Base-by-base conservation (phyloP, 1,140 invertebrate genomes). In the Bombyx mandarina region DNA sequence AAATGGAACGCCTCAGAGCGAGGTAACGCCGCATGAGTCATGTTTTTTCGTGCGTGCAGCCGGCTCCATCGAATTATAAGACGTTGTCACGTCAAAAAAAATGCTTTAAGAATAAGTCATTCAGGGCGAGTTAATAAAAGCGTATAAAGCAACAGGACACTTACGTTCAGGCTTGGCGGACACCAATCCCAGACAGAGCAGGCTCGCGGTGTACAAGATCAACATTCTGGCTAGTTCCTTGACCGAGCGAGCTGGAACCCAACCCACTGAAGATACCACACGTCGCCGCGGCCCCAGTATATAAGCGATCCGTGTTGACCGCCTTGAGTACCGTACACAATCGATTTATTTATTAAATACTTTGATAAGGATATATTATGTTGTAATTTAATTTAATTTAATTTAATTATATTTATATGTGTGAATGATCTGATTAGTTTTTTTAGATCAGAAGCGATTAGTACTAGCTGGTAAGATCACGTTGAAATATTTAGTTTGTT, bases 311-410 rank as follows among this genome's bases (percentile, higher is more conserved):
- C 58, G 43, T 7, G 26, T 50, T 57, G 58, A 48, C 62, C 65
- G 60, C 66, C 53, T 67, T 71, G 62, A 73, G 51, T 62, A 45
- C 54, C 48, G 52, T 55, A 22, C 8, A 35, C 5, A 80, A 82
- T 80, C 70, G 65, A 82, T 84, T 81, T 44, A 59, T 52, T 73
- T 79, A 82, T 80, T 80, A 73, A 79, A 77, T 50, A 60, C 45
- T 50, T 4, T 7, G 43, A 45, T 56, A 58, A 54, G 54, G 58
- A 48, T 51, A 72, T 56, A 12, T 62, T 65, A 35, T 35, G 26
- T 35, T 35, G 26, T 35, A 35, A 35, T 35, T 35, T 35, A 35
- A 35, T 35, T 69, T 58, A 68, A 69, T 75, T 56, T 56, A 43
- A 52, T 62, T 60, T 35, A 35, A 35, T 35, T 35, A 35, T 35